These are phyloP conservation scores for Clarias laeviceps DNA, from an alignment of 2,797 vertebrate species.

Conservation along the genomic window DNA sequence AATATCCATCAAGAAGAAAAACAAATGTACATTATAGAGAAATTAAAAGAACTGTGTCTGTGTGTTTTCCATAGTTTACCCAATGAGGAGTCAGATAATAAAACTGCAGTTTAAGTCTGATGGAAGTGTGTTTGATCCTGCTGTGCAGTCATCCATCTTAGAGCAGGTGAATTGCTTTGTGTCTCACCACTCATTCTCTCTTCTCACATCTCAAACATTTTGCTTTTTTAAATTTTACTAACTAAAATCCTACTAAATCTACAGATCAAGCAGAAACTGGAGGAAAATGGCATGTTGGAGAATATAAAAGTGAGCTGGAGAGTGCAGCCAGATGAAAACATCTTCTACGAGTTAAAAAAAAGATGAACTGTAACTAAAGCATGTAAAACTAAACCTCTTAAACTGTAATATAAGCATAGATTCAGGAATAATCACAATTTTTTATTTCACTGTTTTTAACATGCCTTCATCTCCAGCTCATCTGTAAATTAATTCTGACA, in stretches of 20 bases:
- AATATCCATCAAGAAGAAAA: too few species aligned
- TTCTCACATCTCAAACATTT: too few species aligned
- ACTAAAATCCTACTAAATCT: neutral
- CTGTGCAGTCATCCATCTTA: neutral
- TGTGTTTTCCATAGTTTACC: neutral
- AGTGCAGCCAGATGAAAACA: neutral
- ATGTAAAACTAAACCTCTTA: too few species aligned
- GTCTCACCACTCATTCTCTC: neutral
- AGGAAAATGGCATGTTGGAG: neutral
- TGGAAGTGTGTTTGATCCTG: conserved; percentile 1
- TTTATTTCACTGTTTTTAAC: too few species aligned
- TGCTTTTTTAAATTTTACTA: too few species aligned
- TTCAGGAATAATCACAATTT: too few species aligned
- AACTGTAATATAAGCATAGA: too few species aligned
- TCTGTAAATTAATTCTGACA: too few species aligned
- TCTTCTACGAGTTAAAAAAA: neutral
- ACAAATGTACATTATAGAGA: too few species aligned
- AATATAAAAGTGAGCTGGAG: neutral
- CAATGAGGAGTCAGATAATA: neutral
- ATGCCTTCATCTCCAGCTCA: too few species aligned
- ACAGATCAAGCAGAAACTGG: neutral
- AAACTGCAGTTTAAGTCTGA: neutral
- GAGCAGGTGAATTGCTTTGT: neutral
- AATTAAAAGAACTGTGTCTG: neutral
- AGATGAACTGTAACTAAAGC: too few species aligned